These are phyloP conservation scores for Australoheros facetus DNA, from an alignment of 2,797 vertebrate genomes.

Conservation along the genomic window DNA sequence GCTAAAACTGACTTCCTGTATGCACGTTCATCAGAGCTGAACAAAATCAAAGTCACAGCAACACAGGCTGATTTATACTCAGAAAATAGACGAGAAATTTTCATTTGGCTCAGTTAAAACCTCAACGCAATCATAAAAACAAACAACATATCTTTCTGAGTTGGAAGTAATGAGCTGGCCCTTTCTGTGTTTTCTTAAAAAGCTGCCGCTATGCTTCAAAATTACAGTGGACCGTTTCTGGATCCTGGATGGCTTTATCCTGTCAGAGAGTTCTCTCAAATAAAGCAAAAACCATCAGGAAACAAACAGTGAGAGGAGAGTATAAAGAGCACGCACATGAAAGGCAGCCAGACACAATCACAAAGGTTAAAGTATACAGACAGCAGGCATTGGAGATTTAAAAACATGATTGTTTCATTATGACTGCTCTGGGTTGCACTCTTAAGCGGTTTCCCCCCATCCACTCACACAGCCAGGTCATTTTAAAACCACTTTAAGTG, in stretches of 20 bases:
- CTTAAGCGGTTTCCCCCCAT: slow-evolving; percentile 49
- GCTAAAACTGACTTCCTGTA: slow-evolving; percentile 49
- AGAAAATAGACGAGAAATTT: neutral
- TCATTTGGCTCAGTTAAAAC: slow-evolving; percentile 22
- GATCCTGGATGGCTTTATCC: slow-evolving; percentile 36
- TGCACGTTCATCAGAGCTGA: slow-evolving; percentile 6
- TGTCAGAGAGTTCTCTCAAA: slow-evolving; percentile 6
- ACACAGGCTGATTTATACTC: neutral
- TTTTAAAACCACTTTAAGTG: slow-evolving; percentile 19
- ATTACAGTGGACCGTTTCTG: slow-evolving; percentile 60
- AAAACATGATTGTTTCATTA: slow-evolving; percentile 37
- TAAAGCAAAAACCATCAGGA: slow-evolving; percentile 35
- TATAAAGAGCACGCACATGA: slow-evolving; percentile 36
- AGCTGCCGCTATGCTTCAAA: slow-evolving; percentile 48
- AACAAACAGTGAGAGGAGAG: slow-evolving; percentile 45
- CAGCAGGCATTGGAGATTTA: slow-evolving; percentile 29
- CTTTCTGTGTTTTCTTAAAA: slow-evolving; percentile 39
- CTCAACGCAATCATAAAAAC: slow-evolving; percentile 38
- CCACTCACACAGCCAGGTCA: slow-evolving; percentile 32
- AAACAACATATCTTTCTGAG: slow-evolving; percentile 26
- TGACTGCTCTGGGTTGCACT: slow-evolving; percentile 31
- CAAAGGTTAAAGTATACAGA: slow-evolving; percentile 55
- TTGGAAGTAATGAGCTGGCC: slow-evolving; percentile 34
- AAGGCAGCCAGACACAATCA: slow-evolving; percentile 29
- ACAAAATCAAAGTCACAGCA: slow-evolving; percentile 8